phyloP scores from a whole-genome alignment of 2,888 invertebrate species.

The Ectobius pallidus region DNA sequence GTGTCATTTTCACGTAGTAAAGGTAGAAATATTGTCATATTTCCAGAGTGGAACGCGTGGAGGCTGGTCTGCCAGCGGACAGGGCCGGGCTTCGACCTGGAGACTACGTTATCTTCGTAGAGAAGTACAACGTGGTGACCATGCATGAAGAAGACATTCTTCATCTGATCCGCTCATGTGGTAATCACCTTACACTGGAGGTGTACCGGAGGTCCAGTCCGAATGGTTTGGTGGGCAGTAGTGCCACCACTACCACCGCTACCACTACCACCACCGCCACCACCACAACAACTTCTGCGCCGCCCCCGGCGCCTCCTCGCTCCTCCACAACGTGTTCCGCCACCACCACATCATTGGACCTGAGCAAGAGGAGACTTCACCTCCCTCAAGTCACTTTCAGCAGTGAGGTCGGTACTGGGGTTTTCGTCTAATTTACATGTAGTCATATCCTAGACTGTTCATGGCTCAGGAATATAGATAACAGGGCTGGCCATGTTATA shows the following conservation, averaged over 20 bases:
- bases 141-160: slow-evolving; percentile 72
- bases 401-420: slow-evolving; percentile 90
- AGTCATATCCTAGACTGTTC: no score
- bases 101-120: slow-evolving; percentile 88
- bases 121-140: slow-evolving; percentile 85
- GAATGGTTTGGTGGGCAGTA: slow-evolving; percentile 53
- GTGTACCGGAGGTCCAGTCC: slow-evolving; percentile 67
- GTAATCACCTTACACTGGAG: slow-evolving; percentile 72
- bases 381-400: slow-evolving; percentile 85
- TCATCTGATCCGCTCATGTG: slow-evolving; percentile 71
- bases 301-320: slow-evolving; percentile 54
- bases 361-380: slow-evolving; percentile 67
- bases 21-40: no score
- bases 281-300: slow-evolving; percentile 47
- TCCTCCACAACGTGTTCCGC: slow-evolving; percentile 71
- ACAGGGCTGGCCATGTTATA: no score
- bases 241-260: slow-evolving; percentile 38
- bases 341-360: slow-evolving; percentile 57
- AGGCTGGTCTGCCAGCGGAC: slow-evolving; percentile 81
- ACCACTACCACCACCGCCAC: slow-evolving; percentile 47
- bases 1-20: no score
- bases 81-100: slow-evolving; percentile 82
- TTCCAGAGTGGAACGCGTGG: slow-evolving; percentile 81
- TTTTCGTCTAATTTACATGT: slow-evolving; percentile 80
- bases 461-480: no score